Evolutionary conservation across 2,797 vertebrate genomes (phyloP).

Genomic region (Poecile montanus): DNA sequence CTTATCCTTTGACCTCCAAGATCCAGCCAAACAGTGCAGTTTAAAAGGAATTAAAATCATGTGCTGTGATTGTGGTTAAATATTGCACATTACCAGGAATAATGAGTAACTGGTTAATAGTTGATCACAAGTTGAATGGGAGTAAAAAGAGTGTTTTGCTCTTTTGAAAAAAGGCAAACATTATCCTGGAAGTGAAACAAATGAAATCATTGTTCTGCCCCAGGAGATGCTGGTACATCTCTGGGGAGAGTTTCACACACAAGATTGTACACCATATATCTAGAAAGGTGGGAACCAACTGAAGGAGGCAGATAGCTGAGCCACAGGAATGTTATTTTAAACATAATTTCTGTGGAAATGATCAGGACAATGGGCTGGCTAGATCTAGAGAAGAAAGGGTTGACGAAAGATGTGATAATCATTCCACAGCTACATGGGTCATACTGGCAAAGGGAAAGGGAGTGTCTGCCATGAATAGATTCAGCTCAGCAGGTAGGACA

Average conservation of each 20-base stretch:
- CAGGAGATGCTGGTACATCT: not conserved
- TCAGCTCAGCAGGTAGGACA: not conserved
- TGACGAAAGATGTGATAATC: not conserved
- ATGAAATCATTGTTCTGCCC: not conserved
- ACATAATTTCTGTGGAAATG: not conserved
- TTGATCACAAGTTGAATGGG: not conserved
- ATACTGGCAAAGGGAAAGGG: not conserved
- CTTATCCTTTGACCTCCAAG: not conserved
- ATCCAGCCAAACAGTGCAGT: not conserved
- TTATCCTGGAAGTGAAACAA: not conserved
- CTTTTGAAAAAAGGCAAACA: constrained; percentile 10
- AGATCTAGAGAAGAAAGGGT: not conserved
- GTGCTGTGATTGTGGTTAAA: not conserved
- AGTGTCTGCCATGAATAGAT: not conserved
- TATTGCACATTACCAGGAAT: not conserved
- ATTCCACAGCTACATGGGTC: not conserved
- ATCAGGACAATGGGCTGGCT: not conserved
- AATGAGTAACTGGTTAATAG: constrained; percentile 24
- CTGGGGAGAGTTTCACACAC: not conserved
- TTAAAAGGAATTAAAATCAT: not conserved
- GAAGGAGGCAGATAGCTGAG: not conserved
- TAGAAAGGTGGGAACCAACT: not conserved
- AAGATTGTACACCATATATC: not conserved
- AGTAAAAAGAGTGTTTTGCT: not conserved
- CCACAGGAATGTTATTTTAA: not conserved